Conservation (phyloP, 2,113 vertebrate genomes). For the Monopterus albus region DNA sequence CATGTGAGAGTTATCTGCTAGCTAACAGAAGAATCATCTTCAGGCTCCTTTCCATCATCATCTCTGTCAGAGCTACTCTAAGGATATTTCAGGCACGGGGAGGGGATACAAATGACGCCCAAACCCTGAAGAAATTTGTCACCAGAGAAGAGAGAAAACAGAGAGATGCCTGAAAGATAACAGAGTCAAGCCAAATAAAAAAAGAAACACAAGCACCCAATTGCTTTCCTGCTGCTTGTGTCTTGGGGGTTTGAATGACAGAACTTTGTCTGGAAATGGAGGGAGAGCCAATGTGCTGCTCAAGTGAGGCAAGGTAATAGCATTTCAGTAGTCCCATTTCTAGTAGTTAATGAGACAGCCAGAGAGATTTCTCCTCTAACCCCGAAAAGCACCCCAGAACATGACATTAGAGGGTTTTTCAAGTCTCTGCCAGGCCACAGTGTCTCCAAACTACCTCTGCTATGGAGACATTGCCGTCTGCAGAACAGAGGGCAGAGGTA, state of each 20-base stretch:
- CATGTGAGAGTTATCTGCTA: constrained; percentile 20
- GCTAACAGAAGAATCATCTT: constrained; percentile 25
- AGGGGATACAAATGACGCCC: constrained; percentile 34
- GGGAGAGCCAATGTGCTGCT: constrained; percentile 19
- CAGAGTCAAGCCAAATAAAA: constrained; percentile 45
- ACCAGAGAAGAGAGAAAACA: constrained; percentile 26
- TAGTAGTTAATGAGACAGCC: constrained; percentile 54
- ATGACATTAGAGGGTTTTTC: constrained; percentile 50
- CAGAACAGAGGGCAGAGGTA: constrained; percentile 55
- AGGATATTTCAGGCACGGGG: constrained; percentile 33
- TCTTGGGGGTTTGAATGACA: constrained; percentile 39
- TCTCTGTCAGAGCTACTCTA: constrained; percentile 21
- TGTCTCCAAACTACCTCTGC: constrained; percentile 42
- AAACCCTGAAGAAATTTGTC: constrained; percentile 51
- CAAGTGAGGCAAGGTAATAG: constrained; percentile 48
- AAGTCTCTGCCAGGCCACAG: constrained; percentile 54
- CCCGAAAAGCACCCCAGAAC: constrained; percentile 49
- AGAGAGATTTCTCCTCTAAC: constrained; percentile 48
- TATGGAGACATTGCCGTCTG: constrained; percentile 47
- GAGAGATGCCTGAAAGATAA: constrained; percentile 51
- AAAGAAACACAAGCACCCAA: constrained; percentile 56
- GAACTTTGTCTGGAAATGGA: constrained; percentile 55
- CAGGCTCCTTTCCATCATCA: constrained; percentile 5
- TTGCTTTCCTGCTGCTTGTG: constrained; percentile 26
- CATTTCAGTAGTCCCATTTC: constrained; percentile 55